These are phyloP conservation scores for Drosophila pectinifera DNA, from an alignment of 1,140 invertebrate species.

Conservation along the genomic window DNA sequence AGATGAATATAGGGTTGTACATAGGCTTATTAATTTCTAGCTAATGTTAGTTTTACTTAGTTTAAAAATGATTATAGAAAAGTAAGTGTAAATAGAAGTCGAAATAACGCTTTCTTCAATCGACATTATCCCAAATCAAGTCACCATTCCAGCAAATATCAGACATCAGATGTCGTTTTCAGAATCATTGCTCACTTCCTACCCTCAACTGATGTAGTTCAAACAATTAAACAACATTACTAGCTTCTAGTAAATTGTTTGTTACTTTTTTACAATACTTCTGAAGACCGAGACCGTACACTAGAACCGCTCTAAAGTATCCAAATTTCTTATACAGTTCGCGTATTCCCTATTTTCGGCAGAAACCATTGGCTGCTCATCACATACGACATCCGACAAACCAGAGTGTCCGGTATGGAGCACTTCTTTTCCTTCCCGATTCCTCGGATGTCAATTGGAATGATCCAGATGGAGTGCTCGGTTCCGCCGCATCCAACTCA, in stretches of 20 bases:
- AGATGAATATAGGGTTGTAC: no score
- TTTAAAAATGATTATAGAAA: no score
- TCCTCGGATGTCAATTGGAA: constrained; percentile 7
- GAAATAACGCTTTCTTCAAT: no score
- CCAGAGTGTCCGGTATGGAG: constrained; percentile 10
- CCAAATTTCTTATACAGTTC: constrained; percentile 51
- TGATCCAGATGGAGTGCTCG: constrained; percentile 7
- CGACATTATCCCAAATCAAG: neutral
- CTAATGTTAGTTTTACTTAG: no score
- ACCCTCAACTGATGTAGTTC: constrained; percentile 17
- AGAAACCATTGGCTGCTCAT: constrained; percentile 12
- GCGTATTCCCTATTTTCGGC: neutral
- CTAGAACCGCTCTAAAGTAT: constrained; percentile 12
- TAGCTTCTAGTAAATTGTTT: constrained; percentile 60
- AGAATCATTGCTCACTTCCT: constrained; percentile 6
- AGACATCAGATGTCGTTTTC: neutral
- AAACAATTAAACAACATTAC: constrained; percentile 30
- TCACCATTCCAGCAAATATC: neutral
- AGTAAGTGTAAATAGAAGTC: no score
- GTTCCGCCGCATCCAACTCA: neutral
- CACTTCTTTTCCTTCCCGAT: constrained; percentile 20
- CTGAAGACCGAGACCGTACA: neutral
- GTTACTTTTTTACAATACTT: constrained; percentile 46
- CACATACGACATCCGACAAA: neutral
- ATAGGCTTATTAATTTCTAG: no score